Evolutionary conservation across 2,888 invertebrate genomes (phyloP), one percentile per base, ranked within the genome.

Genomic region (Homarus gammarus): DNA sequence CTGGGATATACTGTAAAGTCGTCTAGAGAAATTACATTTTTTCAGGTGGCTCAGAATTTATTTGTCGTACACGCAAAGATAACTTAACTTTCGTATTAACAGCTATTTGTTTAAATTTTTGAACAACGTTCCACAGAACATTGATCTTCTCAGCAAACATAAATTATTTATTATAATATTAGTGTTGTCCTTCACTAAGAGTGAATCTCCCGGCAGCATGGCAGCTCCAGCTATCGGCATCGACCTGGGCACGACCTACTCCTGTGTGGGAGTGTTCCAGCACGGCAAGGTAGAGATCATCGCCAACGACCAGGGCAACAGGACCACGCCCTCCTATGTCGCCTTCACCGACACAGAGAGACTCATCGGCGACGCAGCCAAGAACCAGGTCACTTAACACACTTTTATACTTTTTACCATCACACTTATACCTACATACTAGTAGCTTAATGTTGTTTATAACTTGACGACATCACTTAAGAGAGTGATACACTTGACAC

Each of bases 291-390:
- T 89, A 51, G 84, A 89, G 70, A 78, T 89, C 89, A 89, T 89
- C 72, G 89, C 89, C 51, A 84, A 89, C 79, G 89, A 89, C 68
- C 84, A 70, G 64, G 89, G 89, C 8, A 68, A 77, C 70, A 61
- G 89, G 40, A 73, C 77, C 22, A 89, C 89, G 5, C 89, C 89
- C 12, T 89, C 89, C n/a, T 84, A 84, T 51, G 89, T 89, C 56
- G 84, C 89, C 51, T 89, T 89, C 79, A 84, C 89, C 1, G 89
- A 89, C 36, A 84, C 77, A 18, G 89, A 89, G 73, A 75, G 68
- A 75, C 88, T 88, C 82, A 88, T 88, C 31, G 88, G 88, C 27
- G 83, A 88, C n/a, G 82, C 84, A n/a, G 89, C 89, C n/a, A 89
- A 89, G 72, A 68, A 83, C 68, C 84, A 89, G 72, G 83, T 83